Percentiles rank a stretch among this genome's conserved stretches.
Conservation (phyloP, 2,888 invertebrate species). For the Camponotus fellah region DNA sequence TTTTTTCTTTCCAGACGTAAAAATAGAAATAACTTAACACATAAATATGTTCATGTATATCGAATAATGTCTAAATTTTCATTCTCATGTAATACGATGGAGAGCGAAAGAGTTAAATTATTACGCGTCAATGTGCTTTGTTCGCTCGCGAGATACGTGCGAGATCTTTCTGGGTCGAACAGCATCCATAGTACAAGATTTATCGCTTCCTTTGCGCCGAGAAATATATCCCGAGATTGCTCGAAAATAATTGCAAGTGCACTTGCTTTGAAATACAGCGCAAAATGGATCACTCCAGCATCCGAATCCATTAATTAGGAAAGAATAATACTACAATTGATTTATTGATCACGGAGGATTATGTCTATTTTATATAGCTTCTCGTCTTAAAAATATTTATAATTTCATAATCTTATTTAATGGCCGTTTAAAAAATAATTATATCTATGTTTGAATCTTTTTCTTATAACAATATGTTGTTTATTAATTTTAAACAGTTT, state of each 20-base stretch:
- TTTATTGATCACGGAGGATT: background rate
- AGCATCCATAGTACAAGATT: conserved; percentile 40
- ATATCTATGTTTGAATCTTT: background rate
- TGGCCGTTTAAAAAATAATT: background rate
- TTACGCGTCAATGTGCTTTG: conserved; percentile 27
- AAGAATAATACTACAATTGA: conserved; percentile 2
- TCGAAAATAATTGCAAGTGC: conserved; percentile 34
- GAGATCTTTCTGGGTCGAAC: conserved; percentile 68
- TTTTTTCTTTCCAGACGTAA: background rate
- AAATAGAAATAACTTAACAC: background rate
- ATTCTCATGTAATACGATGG: background rate
- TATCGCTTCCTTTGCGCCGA: conserved; percentile 36
- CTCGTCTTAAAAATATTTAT: background rate
- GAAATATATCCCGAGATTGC: conserved; percentile 35
- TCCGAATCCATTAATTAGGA: background rate
- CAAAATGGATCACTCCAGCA: background rate
- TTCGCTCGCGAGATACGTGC: conserved; percentile 21
- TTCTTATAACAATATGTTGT: background rate
- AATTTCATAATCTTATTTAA: background rate
- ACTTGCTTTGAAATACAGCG: background rate
- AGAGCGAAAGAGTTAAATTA: conserved; percentile 19
- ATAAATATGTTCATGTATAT: background rate
- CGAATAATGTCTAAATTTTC: background rate
- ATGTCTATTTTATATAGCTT: background rate
- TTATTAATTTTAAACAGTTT: background rate